These are phyloP conservation scores for Pseudoips prasinana DNA, from an alignment of 2,888 invertebrate genomes.

Conservation along the genomic window DNA sequence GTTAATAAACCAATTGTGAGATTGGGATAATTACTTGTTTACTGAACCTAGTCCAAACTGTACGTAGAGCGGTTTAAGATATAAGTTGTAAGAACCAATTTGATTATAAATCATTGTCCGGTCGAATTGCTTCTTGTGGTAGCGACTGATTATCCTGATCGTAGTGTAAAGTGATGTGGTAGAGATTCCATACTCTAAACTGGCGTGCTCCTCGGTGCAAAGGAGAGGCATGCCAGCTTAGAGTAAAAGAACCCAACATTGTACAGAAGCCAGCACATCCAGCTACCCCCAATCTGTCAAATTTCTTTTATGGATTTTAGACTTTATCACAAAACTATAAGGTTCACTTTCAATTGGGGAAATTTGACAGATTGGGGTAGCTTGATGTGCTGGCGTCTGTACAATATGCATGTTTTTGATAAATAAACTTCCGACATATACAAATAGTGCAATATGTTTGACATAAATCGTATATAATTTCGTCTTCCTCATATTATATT, in stretches of 20 bases:
- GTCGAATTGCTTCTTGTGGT: constrained; percentile 27
- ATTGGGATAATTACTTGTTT: constrained; percentile 19
- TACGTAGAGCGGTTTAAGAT: constrained; percentile 16
- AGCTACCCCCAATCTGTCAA: too few species aligned
- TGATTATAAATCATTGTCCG: constrained; percentile 13
- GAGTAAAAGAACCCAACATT: neutral
- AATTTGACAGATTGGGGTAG: too few species aligned
- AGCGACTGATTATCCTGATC: constrained; percentile 24
- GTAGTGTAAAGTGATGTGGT: neutral
- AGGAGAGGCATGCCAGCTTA: neutral
- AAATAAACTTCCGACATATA: constrained; percentile 17
- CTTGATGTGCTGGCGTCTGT: too few species aligned
- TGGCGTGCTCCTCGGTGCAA: too few species aligned
- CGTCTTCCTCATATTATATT: constrained; percentile 52
- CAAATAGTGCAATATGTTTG: constrained; percentile 47
- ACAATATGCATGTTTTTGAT: constrained; percentile 15
- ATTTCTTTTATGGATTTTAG: too few species aligned
- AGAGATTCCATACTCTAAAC: too few species aligned
- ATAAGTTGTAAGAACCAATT: constrained; percentile 26
- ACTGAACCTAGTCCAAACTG: constrained; percentile 29
- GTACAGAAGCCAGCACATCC: too few species aligned
- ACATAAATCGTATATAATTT: constrained; percentile 38
- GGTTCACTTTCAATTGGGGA: too few species aligned
- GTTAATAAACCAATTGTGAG: too few species aligned
- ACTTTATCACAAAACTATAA: too few species aligned